phyloP scores from a whole-genome alignment of 2,797 vertebrate genomes.

The Xerus rutilus region DNA sequence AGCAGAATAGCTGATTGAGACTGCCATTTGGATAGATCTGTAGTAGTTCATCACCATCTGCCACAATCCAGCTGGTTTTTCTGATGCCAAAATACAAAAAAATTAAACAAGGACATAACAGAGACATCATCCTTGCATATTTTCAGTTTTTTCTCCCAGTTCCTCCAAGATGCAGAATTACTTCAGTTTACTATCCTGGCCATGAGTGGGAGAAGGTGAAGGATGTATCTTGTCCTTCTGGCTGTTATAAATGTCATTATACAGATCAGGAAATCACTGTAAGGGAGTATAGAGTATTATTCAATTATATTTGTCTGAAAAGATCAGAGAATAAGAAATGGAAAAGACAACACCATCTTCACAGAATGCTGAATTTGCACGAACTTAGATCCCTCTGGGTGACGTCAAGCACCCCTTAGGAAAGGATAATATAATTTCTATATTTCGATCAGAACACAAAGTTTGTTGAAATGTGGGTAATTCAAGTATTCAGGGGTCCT shows the following conservation, averaged over 20 bases:
- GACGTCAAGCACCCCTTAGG: not conserved
- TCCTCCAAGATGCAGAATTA: not conserved
- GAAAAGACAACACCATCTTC: not conserved
- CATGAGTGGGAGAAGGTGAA: not conserved
- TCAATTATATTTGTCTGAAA: not conserved
- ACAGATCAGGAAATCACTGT: not conserved
- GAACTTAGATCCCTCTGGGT: not conserved
- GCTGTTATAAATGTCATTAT: not conserved
- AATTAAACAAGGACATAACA: not conserved
- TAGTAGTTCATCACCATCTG: not conserved
- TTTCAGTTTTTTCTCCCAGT: not conserved
- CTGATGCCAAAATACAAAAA: not conserved
- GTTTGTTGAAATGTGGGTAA: not conserved
- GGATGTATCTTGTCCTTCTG: not conserved
- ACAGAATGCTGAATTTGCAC: not conserved
- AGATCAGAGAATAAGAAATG: not conserved
- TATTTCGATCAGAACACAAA: not conserved
- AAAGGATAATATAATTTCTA: not conserved
- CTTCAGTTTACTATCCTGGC: not conserved
- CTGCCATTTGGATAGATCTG: not conserved
- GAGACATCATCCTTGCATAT: not conserved
- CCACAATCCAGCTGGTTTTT: not conserved
- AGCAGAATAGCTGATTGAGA: not conserved
- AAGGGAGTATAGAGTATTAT: not conserved
- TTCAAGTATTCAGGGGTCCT: not conserved